Base-by-base conservation (phyloP, 2,797 vertebrate genomes). In the Ptychadena robeensis region DNA sequence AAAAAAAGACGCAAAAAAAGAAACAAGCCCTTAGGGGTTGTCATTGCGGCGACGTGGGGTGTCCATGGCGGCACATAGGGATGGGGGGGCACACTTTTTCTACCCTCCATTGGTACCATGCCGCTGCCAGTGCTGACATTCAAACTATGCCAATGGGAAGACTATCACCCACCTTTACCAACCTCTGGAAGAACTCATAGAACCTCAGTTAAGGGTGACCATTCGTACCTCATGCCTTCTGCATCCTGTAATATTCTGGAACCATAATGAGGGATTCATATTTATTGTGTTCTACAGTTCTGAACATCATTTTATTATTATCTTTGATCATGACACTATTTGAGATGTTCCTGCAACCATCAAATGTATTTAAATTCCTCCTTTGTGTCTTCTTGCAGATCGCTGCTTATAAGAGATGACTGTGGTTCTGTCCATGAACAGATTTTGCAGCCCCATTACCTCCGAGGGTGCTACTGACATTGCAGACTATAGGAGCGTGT, bases 391-490 rank as follows among this genome's bases (percentile, higher is more conserved):
- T 3, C 64, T 80, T n/a, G 9, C 91, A 92, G 92, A 85, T 87
- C 88, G 81, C 75, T 88, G 89, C 83, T 75, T 90, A 87, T 90
- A 91, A 94, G 95, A 92, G 89, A 98, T 98, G 97, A 97, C 97
- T 93, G 94, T 97, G 87, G 96, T 98, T 89, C 94, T 98, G 95
- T 96, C 97, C 90, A 96, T 96, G 96, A 97, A 96, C 94, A 95
- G 95, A 88, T 96, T 97, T 89, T 93, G 95, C 89, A 95, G 96
- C 89, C 94, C 95, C 93, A 91, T 92, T 88, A 90, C 92, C 90
- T 90, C 90, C 61, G 96, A 96, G 86, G 94, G 93, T 92, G 93
- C 95, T 87, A 90, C 95, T 81, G 93, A 94, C 5, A 93, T 94
- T 87, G 90, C 95, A 59, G 91, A 94, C 38, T 96, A 93, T 90